Percentiles rank a stretch among this genome's conserved stretches.
These are phyloP conservation scores for Pavo muticus DNA, from an alignment of 2,113 vertebrate genomes.

Conservation along the genomic window DNA sequence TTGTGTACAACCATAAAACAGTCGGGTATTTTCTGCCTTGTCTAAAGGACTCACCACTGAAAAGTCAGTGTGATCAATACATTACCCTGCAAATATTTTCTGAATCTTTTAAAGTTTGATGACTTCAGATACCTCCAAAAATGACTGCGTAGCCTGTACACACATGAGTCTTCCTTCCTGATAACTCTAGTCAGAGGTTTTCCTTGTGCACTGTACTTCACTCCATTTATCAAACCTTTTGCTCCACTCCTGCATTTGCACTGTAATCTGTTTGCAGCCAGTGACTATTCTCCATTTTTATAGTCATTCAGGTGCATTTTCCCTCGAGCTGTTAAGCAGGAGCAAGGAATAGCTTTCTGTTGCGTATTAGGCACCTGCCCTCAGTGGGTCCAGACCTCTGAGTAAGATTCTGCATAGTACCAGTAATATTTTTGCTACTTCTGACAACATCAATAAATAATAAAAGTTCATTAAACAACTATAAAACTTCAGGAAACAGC, in stretches of 20 bases:
- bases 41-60: neutral
- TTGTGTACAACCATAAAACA: neutral
- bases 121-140: neutral
- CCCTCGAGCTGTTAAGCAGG: neutral
- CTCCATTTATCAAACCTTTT: neutral
- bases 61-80: neutral
- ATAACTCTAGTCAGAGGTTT: neutral
- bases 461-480: too few relatives aligned
- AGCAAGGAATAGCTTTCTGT: neutral
- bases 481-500: neutral
- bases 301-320: neutral
- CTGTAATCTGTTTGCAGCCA: neutral
- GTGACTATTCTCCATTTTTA: neutral
- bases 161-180: neutral
- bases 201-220: neutral
- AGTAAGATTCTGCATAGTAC: neutral
- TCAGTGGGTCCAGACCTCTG: neutral
- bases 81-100: neutral
- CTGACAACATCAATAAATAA: neutral
- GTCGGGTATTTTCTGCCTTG: neutral
- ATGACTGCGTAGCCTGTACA: neutral
- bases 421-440: neutral
- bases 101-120: neutral
- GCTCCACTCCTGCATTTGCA: neutral
- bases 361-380: neutral